Base-by-base conservation (phyloP, 2,888 invertebrate species). In the Ommatoiulus sabulosus region DNA sequence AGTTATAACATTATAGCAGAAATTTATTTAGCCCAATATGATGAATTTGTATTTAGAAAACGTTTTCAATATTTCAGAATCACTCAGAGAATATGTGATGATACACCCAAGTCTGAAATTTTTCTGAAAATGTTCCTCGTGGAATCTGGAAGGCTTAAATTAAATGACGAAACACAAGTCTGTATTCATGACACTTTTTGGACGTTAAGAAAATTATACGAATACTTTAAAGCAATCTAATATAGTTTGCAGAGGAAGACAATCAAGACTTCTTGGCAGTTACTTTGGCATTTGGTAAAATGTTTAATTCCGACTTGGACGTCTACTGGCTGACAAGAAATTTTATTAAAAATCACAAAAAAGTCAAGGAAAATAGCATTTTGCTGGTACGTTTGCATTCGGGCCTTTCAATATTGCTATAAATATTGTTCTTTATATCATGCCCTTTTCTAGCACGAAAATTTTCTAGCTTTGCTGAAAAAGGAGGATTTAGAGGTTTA, bases 241-340 rank as follows among this genome's bases (percentile, higher is more conserved):
- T 43, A 46, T 87, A 91, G 91, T 48, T 91, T 35, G 86, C 89
- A 43, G 90, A 90, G 48, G 87, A 90, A 88, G 89, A 90, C 8
- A 90, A 91, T 63, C 89, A 90, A 88, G 90, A 91, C 17, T 91
- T 92, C 87, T 89, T 95, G 46, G 94, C 95, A 0, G 95, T 97
- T 91, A 95, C 95, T 0, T 94, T 95, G 89, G 95, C 95, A 0
- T 93, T 97, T 0, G 93, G 95, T 89, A 95, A 96, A 90, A 94
- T 96, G 89, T 95, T 95, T 91, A 95, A 95, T 52, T 94, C 95
- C 90, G 95, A 96, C 91, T 95, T 95, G 0, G 97, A 97, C 91
- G 95, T 95, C 0, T 97, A 96, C 93, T 97, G 97, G 97, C 93
- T 97, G 86, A 94, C 96, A 0, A 96, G 96, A 92, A 95, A 95